Conservation (phyloP, 2,888 invertebrate species). For the Diarsia rubi region DNA sequence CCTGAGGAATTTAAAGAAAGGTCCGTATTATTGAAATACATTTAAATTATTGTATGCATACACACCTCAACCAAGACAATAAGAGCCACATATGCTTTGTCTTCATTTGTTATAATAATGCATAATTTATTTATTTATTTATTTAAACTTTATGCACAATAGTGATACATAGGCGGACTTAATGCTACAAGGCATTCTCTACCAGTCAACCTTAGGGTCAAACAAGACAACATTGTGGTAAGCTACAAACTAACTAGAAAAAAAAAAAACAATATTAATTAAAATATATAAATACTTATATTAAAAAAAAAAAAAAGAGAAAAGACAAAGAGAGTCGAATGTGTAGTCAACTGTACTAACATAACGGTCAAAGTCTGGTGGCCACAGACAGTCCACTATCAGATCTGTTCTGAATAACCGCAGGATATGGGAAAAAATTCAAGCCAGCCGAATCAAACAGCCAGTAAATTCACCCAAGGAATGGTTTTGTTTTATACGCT, state of each 20-base stretch:
- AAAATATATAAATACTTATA: no score
- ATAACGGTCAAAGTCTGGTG: not conserved
- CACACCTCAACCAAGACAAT: not conserved
- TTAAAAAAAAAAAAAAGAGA: no score
- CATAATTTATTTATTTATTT: no score
- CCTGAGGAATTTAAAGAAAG: constrained; percentile 93
- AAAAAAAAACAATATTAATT: no score
- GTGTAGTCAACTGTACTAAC: not conserved
- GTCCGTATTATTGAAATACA: constrained; percentile 81
- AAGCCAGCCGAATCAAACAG: not conserved
- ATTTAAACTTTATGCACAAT: no score
- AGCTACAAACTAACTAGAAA: no score
- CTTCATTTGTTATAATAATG: not conserved
- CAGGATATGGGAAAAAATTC: not conserved
- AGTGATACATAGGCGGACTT: no score
- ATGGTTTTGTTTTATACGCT: not conserved
- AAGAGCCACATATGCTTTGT: not conserved
- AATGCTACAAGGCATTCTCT: no score
- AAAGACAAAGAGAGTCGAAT: not conserved
- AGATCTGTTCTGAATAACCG: not conserved
- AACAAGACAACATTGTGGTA: no score
- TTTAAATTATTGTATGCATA: constrained; percentile 6
- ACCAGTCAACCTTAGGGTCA: no score
- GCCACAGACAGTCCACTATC: not conserved
- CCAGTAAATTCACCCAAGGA: not conserved